Percentiles rank a stretch among this genome's conserved stretches.
These are phyloP conservation scores for Netelia fuscicornis DNA, from an alignment of 2,888 invertebrate genomes.

Conservation along the genomic window DNA sequence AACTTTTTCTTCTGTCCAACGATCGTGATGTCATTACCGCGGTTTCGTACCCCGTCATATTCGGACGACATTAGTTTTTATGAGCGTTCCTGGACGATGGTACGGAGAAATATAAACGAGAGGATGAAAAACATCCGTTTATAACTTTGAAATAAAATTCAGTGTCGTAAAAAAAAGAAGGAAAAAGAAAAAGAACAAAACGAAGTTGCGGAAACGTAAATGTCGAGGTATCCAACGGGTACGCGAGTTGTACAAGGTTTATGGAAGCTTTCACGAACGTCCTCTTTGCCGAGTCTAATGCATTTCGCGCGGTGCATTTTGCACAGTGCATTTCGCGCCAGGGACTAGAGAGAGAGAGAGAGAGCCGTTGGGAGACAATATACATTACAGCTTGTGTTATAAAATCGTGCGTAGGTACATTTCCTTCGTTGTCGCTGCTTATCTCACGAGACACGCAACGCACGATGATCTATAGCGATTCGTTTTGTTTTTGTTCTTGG, in stretches of 20 bases:
- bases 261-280: constrained; percentile 56
- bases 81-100: constrained; percentile 3
- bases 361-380: constrained; percentile 12
- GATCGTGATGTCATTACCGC: background rate
- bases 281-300: constrained; percentile 27
- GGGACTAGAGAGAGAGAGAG: constrained; percentile 4
- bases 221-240: background rate
- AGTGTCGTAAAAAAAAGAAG: constrained; percentile 24
- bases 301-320: constrained; percentile 41
- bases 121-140: constrained; percentile 28
- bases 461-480: background rate
- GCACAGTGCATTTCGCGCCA: constrained; percentile 17
- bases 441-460: background rate
- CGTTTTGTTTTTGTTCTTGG: background rate
- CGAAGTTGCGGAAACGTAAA: constrained; percentile 4
- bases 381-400: background rate
- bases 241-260: constrained; percentile 31
- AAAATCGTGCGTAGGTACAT: background rate
- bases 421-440: background rate
- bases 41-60: background rate
- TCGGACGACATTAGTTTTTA: constrained; percentile 22
- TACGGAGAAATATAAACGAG: background rate
- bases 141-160: constrained; percentile 48
- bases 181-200: background rate
- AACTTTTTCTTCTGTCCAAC: background rate